phyloP scores from a whole-genome alignment of 2,113 vertebrate species.

The Electrona antarctica region DNA sequence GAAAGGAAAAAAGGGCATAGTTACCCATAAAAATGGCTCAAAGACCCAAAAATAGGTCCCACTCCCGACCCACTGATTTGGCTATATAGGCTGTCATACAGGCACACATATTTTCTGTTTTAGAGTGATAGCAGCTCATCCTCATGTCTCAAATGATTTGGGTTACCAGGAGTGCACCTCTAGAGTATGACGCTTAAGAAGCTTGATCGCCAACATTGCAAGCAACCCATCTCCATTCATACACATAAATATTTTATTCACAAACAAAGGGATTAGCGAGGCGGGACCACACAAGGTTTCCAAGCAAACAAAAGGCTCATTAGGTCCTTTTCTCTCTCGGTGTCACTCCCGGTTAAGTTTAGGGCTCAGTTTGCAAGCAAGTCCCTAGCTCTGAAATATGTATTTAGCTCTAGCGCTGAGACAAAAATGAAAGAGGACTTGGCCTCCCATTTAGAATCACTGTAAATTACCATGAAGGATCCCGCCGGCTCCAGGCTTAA shows the following conservation, averaged over 20 bases:
- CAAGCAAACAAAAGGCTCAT: constrained; percentile 30
- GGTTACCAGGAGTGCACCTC: no score
- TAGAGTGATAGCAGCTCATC: no score
- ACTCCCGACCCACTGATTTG: no score
- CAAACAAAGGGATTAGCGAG: constrained; percentile 10
- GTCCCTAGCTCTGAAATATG: constrained; percentile 39
- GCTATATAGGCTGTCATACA: no score
- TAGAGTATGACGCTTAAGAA: background rate
- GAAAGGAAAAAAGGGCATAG: no score
- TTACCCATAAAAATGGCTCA: no score
- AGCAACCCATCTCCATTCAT: constrained; percentile 23
- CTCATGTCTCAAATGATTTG: no score
- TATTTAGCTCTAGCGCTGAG: constrained; percentile 48
- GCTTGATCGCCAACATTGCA: constrained; percentile 9
- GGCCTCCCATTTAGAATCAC: constrained; percentile 49
- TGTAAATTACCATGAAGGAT: constrained; percentile 67
- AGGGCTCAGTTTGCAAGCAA: constrained; percentile 21
- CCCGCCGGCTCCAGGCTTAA: constrained; percentile 64
- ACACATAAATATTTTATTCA: constrained; percentile 7
- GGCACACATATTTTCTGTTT: no score
- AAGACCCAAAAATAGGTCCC: no score
- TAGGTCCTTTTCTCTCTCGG: constrained; percentile 18
- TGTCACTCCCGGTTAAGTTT: constrained; percentile 22
- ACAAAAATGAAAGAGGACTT: constrained; percentile 61
- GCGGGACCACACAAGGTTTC: background rate